Evolutionary conservation across 2,888 invertebrate species (phyloP).

Genomic region (Philopedon plagiatum): DNA sequence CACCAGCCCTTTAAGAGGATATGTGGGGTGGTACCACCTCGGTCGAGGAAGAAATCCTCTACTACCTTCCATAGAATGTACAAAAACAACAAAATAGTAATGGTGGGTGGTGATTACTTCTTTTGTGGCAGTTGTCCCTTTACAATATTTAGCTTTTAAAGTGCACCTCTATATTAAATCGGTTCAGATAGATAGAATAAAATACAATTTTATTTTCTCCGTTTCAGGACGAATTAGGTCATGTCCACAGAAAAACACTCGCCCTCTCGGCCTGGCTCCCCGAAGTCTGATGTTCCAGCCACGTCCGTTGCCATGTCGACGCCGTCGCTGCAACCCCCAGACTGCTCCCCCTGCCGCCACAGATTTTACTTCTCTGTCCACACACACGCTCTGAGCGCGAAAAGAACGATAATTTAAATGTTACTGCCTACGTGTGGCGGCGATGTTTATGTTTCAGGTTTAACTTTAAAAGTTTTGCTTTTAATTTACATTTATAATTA

Average conservation of each 20-base stretch:
- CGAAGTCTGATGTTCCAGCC: slow-evolving; percentile 61
- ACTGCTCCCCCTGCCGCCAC: slow-evolving; percentile 14
- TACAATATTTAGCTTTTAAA: no score
- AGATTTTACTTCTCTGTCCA: slow-evolving; percentile 2
- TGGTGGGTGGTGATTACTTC: no score
- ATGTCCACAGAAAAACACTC: slow-evolving; percentile 16
- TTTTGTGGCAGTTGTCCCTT: no score
- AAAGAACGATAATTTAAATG: background rate
- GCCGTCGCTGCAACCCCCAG: slow-evolving; percentile 19
- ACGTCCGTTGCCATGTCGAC: slow-evolving; percentile 61
- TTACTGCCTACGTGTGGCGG: background rate
- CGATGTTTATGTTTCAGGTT: background rate
- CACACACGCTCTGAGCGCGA: background rate
- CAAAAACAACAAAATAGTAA: no score
- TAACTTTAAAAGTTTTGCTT: background rate
- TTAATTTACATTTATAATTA: no score
- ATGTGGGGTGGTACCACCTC: no score
- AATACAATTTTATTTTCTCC: background rate
- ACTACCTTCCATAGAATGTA: no score
- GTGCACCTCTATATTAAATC: background rate
- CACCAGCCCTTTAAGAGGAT: no score
- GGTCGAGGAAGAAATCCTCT: no score
- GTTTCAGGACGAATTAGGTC: slow-evolving; percentile 7
- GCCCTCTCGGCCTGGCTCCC: slow-evolving; percentile 53
- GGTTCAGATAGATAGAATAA: background rate